Evolutionary conservation across 2,797 vertebrate species (phyloP), one percentile per base, ranked within the genome.

Genomic region (Oreochromis grahami): DNA sequence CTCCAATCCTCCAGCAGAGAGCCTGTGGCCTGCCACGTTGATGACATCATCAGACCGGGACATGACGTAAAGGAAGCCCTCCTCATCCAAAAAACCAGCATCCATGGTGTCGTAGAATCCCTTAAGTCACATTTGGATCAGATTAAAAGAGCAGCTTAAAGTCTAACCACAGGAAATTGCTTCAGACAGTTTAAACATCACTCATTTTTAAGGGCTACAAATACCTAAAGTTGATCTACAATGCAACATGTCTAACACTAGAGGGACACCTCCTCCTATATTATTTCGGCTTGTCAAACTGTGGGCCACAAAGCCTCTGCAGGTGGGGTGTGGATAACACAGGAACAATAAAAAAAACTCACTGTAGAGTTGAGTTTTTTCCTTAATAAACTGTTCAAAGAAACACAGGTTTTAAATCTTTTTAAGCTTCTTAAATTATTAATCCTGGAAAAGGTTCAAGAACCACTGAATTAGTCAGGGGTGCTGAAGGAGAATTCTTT

Each of bases 51-150:
- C 98, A 81, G 98, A 97, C 29, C 98, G 96, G 76, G 98, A 98
- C 95, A 99, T 97, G 63, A 99, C 97, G 84, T 99, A 98, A 0
- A 99, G 81, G 87, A 98, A 99, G 17, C 96, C 97, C 79, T 98
- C 96, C 85, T 98, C 96, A 60, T 99, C 98, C 92, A 98, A 91
- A 38, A 96, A 99, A 4, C 98, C 98, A 14, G 98, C 97, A 51
- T 99, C 98, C 98, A 99, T 99, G 19, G 98, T 99, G 92, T 99
- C 98, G 12, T 99, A 99, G 87, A 97, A 99, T 3, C 98, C 98
- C 98, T 99, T 19, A 21, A 19, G 43, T n/a, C 26, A 13, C 68
- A 50, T 74, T 50, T 74, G 10, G 43, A 74, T 19, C 43, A 32
- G 26, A 78, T 79, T 21, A 24, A 21, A 51, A 36, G 0, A 1